Percentiles rank a stretch among this genome's conserved stretches.
Evolutionary conservation across 2,888 invertebrate species (phyloP).

Genomic region (Campaea margaritaria): DNA sequence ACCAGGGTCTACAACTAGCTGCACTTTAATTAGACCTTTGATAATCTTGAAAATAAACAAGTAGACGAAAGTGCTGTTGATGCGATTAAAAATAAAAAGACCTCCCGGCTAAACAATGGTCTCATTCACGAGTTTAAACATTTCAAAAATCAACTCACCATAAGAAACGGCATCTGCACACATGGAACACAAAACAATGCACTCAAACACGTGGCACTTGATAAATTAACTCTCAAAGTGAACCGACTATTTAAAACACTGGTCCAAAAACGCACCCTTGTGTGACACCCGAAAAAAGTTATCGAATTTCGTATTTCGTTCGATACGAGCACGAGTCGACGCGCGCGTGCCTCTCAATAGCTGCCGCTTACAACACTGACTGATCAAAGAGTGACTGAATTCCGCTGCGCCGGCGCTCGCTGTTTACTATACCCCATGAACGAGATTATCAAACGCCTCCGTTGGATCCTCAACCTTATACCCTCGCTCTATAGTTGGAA

Average conservation of each 20-base stretch:
- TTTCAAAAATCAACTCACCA: conserved; percentile 76
- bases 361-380: conserved; percentile 67
- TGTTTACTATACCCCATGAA: conserved; percentile 82
- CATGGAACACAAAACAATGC: conserved; percentile 63
- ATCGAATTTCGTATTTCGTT: conserved; percentile 66
- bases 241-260: conserved; percentile 59
- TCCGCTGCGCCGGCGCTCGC: conserved; percentile 67
- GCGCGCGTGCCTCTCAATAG: conserved; percentile 70
- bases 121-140: conserved; percentile 60
- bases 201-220: conserved; percentile 58
- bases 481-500: background rate
- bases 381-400: conserved; percentile 65
- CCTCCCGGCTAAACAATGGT: conserved; percentile 70
- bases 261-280: conserved; percentile 67
- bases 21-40: conserved; percentile 74
- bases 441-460: conserved; percentile 65
- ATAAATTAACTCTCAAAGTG: conserved; percentile 36
- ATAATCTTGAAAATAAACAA: conserved; percentile 66
- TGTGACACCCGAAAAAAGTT: conserved; percentile 57
- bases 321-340: conserved; percentile 62
- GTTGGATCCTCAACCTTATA: conserved; percentile 52
- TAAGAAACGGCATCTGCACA: conserved; percentile 72
- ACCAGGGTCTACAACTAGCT: conserved; percentile 58
- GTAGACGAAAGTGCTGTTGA: conserved; percentile 70
- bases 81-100: conserved; percentile 65